Percentiles rank a stretch among this genome's conserved stretches.
Evolutionary conservation across 2,113 vertebrate genomes (phyloP).

Genomic region (Gymnorhina tibicen): DNA sequence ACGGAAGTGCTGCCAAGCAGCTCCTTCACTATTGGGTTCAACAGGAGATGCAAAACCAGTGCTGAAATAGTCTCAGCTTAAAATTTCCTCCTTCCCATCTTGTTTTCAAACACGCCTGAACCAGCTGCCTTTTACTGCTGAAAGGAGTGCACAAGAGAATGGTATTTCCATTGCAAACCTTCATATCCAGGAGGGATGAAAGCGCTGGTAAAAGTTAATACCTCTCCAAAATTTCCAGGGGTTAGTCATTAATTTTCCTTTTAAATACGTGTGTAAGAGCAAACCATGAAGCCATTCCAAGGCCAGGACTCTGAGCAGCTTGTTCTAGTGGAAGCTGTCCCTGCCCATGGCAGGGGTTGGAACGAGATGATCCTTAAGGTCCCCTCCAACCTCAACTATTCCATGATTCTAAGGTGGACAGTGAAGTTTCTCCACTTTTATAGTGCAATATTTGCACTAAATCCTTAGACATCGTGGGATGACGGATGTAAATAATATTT

Average conservation of each 20-base stretch:
- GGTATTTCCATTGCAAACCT: neutral
- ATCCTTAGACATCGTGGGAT: neutral
- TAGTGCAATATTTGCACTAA: neutral
- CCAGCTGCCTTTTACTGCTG: neutral
- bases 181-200: neutral
- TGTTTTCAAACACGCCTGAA: neutral
- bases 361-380: neutral
- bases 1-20: neutral
- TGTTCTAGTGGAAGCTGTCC: neutral
- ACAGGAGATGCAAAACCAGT: neutral
- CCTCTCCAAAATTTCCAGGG: neutral
- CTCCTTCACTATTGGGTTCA: neutral
- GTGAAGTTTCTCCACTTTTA: neutral
- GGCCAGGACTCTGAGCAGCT: neutral
- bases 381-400: neutral
- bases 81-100: neutral
- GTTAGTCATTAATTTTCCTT: neutral
- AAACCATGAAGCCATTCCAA: neutral
- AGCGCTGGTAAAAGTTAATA: neutral
- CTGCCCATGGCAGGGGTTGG: neutral
- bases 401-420: neutral
- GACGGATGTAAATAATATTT: neutral
- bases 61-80: neutral
- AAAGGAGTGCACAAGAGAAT: neutral
- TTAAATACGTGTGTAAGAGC: rapidly evolving